These are phyloP conservation scores for Plebejus melissa DNA, from an alignment of 2,888 invertebrate species.

Conservation along the genomic window DNA sequence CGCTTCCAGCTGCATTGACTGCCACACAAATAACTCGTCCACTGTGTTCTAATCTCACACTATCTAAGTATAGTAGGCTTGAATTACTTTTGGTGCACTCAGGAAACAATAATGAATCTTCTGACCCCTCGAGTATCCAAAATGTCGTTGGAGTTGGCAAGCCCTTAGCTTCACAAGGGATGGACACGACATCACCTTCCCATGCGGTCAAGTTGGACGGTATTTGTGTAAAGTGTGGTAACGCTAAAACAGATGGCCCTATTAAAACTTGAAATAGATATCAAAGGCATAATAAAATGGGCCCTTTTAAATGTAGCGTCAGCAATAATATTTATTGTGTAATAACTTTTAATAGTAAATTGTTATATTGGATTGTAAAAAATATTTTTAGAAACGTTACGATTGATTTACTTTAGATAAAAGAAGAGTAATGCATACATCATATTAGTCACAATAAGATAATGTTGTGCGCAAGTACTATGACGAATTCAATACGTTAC, in stretches of 20 bases:
- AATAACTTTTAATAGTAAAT: background rate
- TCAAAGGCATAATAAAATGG: slow-evolving; percentile 63
- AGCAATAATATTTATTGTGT: slow-evolving; percentile 21
- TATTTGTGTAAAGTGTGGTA: slow-evolving; percentile 90
- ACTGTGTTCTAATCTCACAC: slow-evolving; percentile 65
- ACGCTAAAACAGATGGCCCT: slow-evolving; percentile 83
- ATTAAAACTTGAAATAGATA: slow-evolving; percentile 60
- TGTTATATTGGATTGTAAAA: background rate
- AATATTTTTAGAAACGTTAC: no score
- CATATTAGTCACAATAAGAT: background rate
- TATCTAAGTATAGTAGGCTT: slow-evolving; percentile 69
- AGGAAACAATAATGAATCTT: slow-evolving; percentile 80
- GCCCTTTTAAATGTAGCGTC: slow-evolving; percentile 29
- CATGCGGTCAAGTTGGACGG: slow-evolving; percentile 94
- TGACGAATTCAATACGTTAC: background rate
- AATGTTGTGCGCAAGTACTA: background rate
- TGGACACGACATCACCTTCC: slow-evolving; percentile 91
- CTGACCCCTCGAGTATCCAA: slow-evolving; percentile 96
- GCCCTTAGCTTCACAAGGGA: slow-evolving; percentile 95
- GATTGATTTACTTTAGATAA: background rate
- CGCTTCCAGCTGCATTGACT: slow-evolving; percentile 72
- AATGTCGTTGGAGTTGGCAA: slow-evolving; percentile 96
- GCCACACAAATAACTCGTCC: slow-evolving; percentile 74
- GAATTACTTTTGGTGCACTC: slow-evolving; percentile 73
- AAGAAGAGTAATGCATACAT: background rate